Evolutionary conservation across 2,888 invertebrate genomes (phyloP).

Genomic region (Netelia fuscicornis): DNA sequence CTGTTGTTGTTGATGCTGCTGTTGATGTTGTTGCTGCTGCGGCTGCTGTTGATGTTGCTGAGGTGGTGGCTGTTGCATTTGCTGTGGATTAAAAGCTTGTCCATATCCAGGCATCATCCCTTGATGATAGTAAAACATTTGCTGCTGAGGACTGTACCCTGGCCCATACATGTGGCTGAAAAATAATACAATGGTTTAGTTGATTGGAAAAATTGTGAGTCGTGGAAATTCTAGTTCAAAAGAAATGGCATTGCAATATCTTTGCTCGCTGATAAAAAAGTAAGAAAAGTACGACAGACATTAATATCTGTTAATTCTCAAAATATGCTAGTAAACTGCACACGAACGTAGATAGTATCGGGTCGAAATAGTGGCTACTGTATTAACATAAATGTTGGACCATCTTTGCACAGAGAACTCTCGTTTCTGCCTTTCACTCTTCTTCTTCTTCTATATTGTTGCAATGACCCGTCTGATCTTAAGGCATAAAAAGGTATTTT

Average conservation of each 20-base stretch:
- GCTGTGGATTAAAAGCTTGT: conserved; percentile 80
- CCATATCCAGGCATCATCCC: conserved; percentile 82
- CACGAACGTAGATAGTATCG: too few relatives aligned
- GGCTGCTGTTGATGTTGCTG: conserved; percentile 73
- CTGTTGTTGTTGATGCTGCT: conserved; percentile 73
- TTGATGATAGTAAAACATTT: conserved; percentile 82
- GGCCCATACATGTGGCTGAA: conserved; percentile 81
- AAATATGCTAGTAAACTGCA: too few relatives aligned
- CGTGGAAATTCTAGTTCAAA: too few relatives aligned
- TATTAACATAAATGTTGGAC: not conserved
- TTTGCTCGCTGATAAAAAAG: too few relatives aligned
- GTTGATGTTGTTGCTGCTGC: conserved; percentile 71
- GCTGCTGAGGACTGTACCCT: conserved; percentile 80
- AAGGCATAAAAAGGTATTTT: too few relatives aligned
- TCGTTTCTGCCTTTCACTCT: not conserved
- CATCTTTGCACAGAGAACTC: not conserved
- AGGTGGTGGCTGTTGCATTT: conserved; percentile 76
- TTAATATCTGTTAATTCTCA: too few relatives aligned
- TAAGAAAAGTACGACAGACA: too few relatives aligned
- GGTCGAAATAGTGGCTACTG: too few relatives aligned
- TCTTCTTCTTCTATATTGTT: too few relatives aligned
- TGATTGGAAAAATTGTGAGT: not conserved
- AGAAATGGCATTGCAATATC: too few relatives aligned
- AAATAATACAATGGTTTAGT: conserved; percentile 47
- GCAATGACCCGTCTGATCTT: too few relatives aligned